These are phyloP conservation scores for Hepsetus odoe DNA, from an alignment of 2,113 vertebrate genomes.

Conservation along the genomic window DNA sequence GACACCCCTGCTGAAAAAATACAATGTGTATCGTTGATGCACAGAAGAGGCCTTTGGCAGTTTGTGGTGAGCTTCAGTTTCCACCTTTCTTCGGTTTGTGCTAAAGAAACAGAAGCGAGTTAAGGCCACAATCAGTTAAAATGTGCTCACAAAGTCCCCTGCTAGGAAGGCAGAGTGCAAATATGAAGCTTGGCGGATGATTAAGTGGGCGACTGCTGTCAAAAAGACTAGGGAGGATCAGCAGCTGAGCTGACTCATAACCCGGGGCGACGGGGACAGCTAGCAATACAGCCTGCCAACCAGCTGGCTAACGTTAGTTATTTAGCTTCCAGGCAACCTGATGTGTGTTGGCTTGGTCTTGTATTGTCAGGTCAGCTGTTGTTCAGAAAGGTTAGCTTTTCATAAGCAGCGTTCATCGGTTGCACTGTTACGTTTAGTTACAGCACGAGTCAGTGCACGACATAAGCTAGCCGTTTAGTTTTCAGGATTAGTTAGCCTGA, in stretches of 20 bases:
- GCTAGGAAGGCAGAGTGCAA: neutral
- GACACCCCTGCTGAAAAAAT: slow-evolving; percentile 7
- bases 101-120: neutral
- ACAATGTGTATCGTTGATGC: neutral
- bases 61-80: slow-evolving; percentile 46
- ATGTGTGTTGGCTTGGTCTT: neutral
- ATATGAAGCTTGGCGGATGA: neutral
- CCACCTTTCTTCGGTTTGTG: slow-evolving; percentile 21
- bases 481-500: neutral
- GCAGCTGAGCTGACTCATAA: slow-evolving; percentile 18
- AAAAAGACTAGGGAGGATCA: neutral
- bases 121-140: neutral
- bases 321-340: neutral
- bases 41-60: slow-evolving; percentile 32
- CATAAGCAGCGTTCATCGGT: neutral
- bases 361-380: neutral
- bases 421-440: neutral
- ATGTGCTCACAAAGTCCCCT: neutral
- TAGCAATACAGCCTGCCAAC: slow-evolving; percentile 22
- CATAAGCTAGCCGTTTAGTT: neutral
- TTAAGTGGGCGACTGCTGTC: neutral
- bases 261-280: slow-evolving; percentile 14
- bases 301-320: neutral
- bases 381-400: neutral
- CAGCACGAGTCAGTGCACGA: neutral